Conservation (phyloP, 2,113 vertebrate genomes). For the Ploceus nigricollis region DNA sequence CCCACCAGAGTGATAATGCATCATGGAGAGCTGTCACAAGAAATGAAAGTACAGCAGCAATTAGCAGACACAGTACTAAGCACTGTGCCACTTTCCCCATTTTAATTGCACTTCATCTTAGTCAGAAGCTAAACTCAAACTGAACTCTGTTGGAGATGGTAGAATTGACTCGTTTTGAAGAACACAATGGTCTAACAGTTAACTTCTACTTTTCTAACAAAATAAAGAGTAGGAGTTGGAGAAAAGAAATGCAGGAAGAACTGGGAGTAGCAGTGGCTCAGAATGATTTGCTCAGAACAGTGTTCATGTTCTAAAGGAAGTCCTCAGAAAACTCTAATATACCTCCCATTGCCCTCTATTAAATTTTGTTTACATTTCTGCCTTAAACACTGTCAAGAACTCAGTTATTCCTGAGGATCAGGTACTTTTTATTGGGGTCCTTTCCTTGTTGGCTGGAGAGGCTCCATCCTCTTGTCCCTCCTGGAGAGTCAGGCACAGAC, state of each 20-base stretch:
- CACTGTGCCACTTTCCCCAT: slow-evolving; percentile 6
- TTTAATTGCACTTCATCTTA: slow-evolving; percentile 56
- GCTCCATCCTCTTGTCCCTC: not conserved
- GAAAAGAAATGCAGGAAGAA: not conserved
- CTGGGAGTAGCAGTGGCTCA: not conserved
- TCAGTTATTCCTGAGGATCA: not conserved
- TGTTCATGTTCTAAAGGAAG: not conserved
- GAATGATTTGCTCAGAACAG: not conserved
- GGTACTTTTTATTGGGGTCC: not conserved
- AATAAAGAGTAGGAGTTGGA: slow-evolving; percentile 21
- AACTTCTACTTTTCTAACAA: slow-evolving; percentile 29
- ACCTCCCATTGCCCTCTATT: not conserved
- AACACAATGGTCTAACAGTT: slow-evolving; percentile 39
- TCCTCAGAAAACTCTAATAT: not conserved
- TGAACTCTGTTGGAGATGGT: slow-evolving; percentile 26
- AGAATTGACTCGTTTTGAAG: slow-evolving; percentile 43
- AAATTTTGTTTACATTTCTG: not conserved
- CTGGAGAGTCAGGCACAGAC: not conserved
- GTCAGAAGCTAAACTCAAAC: slow-evolving; percentile 39
- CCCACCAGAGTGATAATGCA: slow-evolving; percentile 41
- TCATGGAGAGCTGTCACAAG: slow-evolving; percentile 60
- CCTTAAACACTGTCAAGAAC: not conserved
- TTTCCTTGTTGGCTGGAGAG: not conserved
- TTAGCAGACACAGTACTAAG: slow-evolving; percentile 51
- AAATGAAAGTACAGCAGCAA: slow-evolving; percentile 58